Conservation (phyloP, 2,888 invertebrate species). For the Amphipoea oculea region DNA sequence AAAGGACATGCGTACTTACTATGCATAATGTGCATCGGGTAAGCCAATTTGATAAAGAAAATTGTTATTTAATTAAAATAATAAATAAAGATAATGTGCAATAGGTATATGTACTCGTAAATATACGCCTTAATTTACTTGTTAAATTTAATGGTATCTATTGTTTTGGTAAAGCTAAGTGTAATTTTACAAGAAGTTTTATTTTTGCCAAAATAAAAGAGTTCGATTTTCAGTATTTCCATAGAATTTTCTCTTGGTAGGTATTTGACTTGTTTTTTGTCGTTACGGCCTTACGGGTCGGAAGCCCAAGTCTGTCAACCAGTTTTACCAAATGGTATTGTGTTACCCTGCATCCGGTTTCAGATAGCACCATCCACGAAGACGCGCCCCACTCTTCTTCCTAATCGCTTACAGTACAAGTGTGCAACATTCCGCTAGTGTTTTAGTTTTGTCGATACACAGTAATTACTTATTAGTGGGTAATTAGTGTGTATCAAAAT, state of each 20-base stretch:
- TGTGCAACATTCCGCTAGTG: too few relatives aligned
- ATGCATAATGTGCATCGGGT: constrained; percentile 7
- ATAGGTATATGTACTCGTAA: neutral
- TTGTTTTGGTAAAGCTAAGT: neutral
- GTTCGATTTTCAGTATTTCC: neutral
- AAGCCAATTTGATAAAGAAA: neutral
- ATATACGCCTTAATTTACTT: neutral
- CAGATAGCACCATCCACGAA: too few relatives aligned
- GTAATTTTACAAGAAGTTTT: neutral
- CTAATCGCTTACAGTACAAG: too few relatives aligned
- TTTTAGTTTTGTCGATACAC: too few relatives aligned
- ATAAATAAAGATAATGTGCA: neutral
- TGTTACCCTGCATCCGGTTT: too few relatives aligned
- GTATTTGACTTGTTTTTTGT: too few relatives aligned
- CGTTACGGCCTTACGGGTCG: too few relatives aligned
- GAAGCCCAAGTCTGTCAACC: too few relatives aligned
- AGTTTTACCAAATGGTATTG: too few relatives aligned
- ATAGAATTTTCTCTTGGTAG: neutral
- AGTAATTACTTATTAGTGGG: too few relatives aligned
- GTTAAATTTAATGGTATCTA: neutral
- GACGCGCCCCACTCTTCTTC: too few relatives aligned
- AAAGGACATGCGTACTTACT: constrained; percentile 4
- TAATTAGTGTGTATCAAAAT: too few relatives aligned
- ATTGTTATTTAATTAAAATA: neutral
- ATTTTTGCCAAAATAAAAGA: neutral